Conservation (phyloP, 2,797 vertebrate genomes). For the Phalanger gymnotis region DNA sequence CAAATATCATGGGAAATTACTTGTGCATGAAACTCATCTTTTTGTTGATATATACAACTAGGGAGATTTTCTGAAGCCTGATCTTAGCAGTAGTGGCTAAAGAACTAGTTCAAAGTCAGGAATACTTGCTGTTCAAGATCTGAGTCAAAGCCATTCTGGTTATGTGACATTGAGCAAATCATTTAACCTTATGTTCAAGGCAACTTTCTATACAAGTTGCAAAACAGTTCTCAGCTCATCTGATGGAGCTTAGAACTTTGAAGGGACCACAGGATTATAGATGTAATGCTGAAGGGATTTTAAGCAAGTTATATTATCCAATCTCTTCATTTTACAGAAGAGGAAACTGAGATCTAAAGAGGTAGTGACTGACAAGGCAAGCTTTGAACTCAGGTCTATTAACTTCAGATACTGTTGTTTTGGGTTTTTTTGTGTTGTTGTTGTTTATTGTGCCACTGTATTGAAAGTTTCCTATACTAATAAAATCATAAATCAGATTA, state of each 20-base stretch:
- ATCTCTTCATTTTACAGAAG: background rate
- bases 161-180: background rate
- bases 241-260: background rate
- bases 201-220: background rate
- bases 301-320: background rate
- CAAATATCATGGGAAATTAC: background rate
- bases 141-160: background rate
- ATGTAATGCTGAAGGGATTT: background rate
- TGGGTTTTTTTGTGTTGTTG: background rate
- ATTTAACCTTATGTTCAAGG: background rate
- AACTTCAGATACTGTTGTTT: background rate
- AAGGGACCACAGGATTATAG: background rate
- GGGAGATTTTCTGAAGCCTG: background rate
- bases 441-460: background rate
- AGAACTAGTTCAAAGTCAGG: background rate
- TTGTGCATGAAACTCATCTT: background rate
- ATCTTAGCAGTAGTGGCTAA: background rate
- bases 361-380: background rate
- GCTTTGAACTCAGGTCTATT: background rate
- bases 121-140: background rate
- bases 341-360: background rate
- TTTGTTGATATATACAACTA: background rate
- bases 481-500: background rate
- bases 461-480: background rate
- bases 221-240: background rate